Evolutionary conservation across 2,113 vertebrate genomes (phyloP).

Genomic region (Burhinus bistriatus): DNA sequence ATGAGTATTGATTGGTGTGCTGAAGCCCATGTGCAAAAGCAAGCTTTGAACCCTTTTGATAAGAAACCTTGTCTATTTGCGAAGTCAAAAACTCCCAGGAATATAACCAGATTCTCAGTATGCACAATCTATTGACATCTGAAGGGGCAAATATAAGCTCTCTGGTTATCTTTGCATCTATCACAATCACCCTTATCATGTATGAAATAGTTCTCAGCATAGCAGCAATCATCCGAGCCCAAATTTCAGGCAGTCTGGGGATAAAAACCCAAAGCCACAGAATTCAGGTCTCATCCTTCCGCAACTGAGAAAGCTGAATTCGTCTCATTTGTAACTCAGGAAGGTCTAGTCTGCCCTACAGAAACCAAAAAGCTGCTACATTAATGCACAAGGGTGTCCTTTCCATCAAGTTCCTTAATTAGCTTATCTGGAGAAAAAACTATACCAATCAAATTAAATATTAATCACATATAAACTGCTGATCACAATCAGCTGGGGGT

Average conservation of each 20-base stretch:
- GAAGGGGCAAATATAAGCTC: background rate
- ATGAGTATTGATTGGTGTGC: conserved; percentile 34
- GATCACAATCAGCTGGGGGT: conserved; percentile 69
- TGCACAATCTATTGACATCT: background rate
- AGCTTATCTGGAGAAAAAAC: conserved; percentile 73
- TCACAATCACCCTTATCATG: background rate
- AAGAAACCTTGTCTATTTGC: background rate
- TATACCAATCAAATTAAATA: conserved; percentile 79
- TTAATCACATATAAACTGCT: conserved; percentile 77
- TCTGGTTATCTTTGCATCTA: background rate
- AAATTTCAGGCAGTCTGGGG: background rate
- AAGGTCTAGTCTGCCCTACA: conserved; percentile 38
- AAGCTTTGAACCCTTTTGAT: conserved; percentile 13
- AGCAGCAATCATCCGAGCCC: background rate
- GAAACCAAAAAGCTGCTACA: conserved; percentile 41
- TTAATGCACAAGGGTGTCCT: conserved; percentile 55
- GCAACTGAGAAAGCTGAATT: background rate
- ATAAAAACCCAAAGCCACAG: background rate
- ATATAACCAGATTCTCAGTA: background rate
- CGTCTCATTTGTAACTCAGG: background rate
- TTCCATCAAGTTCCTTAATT: conserved; percentile 71
- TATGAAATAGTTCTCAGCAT: background rate
- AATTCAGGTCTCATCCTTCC: background rate
- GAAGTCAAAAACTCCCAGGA: background rate
- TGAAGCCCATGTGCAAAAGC: background rate